phyloP scores from a whole-genome alignment of 2,888 invertebrate species.

The Acleris sparsana region DNA sequence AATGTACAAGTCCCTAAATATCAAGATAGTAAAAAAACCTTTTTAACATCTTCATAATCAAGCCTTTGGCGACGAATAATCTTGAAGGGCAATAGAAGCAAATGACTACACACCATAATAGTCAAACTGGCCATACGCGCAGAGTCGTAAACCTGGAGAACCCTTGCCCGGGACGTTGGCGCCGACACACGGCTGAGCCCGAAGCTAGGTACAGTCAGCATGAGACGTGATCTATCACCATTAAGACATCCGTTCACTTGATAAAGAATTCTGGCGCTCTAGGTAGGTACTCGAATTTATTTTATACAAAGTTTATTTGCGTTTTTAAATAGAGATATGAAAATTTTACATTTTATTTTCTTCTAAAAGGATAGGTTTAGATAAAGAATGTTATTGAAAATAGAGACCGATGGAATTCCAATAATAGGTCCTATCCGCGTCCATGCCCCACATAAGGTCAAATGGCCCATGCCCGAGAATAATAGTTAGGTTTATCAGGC shows the following conservation, averaged over 20 bases:
- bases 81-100: slow-evolving; percentile 12
- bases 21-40: too few relatives aligned
- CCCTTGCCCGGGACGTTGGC: slow-evolving; percentile 16
- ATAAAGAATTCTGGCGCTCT: slow-evolving; percentile 11
- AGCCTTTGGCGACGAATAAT: slow-evolving; percentile 7
- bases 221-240: slow-evolving; percentile 35
- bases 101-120: slow-evolving; percentile 18
- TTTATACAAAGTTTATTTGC: slow-evolving; percentile 7
- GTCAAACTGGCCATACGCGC: slow-evolving; percentile 15
- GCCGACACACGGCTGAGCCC: slow-evolving; percentile 19
- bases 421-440: slow-evolving; percentile 30
- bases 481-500: slow-evolving; percentile 42
- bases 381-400: slow-evolving; percentile 25
- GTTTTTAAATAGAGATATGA: slow-evolving; percentile 2
- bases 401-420: slow-evolving; percentile 29
- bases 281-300: slow-evolving; percentile 1
- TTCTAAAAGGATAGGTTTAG: slow-evolving; percentile 1
- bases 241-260: slow-evolving; percentile 28
- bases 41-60: too few relatives aligned
- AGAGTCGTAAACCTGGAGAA: slow-evolving; percentile 24
- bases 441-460: slow-evolving; percentile 25
- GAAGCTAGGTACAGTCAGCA: slow-evolving; percentile 24
- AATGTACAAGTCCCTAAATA: too few relatives aligned
- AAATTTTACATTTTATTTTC: background rate
- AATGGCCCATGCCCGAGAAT: slow-evolving; percentile 32